These are phyloP conservation scores for Volucella inanis DNA, from an alignment of 2,888 invertebrate species.

Conservation along the genomic window DNA sequence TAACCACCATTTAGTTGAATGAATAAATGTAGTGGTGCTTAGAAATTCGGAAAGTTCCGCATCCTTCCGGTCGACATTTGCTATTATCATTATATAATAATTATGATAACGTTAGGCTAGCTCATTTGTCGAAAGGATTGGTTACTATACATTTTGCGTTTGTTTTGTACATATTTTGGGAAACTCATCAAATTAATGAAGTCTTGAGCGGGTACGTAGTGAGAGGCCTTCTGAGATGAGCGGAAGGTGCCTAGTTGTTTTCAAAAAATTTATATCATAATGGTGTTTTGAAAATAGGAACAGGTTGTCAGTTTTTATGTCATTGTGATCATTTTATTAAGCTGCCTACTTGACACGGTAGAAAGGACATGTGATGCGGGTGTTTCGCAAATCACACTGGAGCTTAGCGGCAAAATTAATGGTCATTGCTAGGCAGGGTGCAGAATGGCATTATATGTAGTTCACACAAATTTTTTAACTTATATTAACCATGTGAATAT, in stretches of 20 bases:
- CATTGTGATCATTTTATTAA: too few relatives aligned
- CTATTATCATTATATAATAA: conserved; percentile 40
- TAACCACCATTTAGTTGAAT: conserved; percentile 37
- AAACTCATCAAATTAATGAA: conserved; percentile 59
- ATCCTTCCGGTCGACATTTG: conserved; percentile 52
- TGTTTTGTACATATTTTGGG: conserved; percentile 38
- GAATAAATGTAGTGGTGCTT: conserved; percentile 43
- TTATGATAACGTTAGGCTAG: conserved; percentile 39
- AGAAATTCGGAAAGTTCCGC: conserved; percentile 49
- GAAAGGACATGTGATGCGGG: too few relatives aligned
- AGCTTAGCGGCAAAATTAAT: too few relatives aligned
- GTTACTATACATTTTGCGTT: conserved; percentile 30
- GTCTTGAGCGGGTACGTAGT: conserved; percentile 40
- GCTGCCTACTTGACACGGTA: too few relatives aligned
- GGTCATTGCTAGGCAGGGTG: too few relatives aligned
- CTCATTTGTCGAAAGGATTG: conserved; percentile 21
- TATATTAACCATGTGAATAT: too few relatives aligned
- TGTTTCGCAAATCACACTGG: too few relatives aligned
- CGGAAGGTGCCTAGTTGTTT: conserved; percentile 32
- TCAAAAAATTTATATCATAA: conserved; percentile 1
- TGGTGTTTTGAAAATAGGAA: too few relatives aligned
- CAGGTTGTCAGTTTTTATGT: too few relatives aligned
- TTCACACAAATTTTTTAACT: too few relatives aligned
- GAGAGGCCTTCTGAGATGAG: neutral
- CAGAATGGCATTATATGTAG: too few relatives aligned